Evolutionary conservation across 2,113 vertebrate species (phyloP).

Genomic region (Cyphomyrus discorhynchus): DNA sequence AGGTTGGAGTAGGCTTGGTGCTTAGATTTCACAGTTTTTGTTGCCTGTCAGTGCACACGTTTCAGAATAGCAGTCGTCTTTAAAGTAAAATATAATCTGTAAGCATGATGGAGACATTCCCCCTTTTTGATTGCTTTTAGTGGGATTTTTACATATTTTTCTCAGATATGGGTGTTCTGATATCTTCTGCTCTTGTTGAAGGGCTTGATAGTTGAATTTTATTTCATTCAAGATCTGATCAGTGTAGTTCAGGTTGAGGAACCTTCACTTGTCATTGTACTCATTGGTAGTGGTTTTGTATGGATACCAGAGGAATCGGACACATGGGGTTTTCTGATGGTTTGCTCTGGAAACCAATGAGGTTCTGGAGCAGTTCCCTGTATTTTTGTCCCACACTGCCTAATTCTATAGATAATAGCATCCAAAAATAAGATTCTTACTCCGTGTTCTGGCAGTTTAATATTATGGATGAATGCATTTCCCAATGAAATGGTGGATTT

Average conservation of each 20-base stretch:
- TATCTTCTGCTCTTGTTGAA: background rate
- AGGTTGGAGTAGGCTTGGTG: background rate
- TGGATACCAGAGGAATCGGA: background rate
- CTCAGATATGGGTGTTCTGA: background rate
- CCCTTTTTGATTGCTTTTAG: background rate
- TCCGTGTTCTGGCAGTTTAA: background rate
- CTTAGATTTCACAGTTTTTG: background rate
- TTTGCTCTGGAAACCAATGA: background rate
- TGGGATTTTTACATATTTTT: background rate
- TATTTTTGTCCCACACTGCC: background rate
- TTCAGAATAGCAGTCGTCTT: background rate
- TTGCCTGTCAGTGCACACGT: background rate
- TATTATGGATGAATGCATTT: background rate
- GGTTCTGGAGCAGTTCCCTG: background rate
- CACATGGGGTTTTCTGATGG: background rate
- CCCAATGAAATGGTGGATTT: background rate
- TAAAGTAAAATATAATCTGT: background rate
- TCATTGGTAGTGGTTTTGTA: background rate
- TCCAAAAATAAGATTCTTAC: background rate
- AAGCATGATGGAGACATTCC: background rate
- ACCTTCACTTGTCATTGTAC: too few species aligned
- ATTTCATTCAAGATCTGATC: background rate
- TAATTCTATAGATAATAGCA: background rate
- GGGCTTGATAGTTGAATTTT: background rate
- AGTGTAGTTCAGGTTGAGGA: background rate